Conservation (phyloP, 1,140 invertebrate species). For the Lepidurus apus region DNA sequence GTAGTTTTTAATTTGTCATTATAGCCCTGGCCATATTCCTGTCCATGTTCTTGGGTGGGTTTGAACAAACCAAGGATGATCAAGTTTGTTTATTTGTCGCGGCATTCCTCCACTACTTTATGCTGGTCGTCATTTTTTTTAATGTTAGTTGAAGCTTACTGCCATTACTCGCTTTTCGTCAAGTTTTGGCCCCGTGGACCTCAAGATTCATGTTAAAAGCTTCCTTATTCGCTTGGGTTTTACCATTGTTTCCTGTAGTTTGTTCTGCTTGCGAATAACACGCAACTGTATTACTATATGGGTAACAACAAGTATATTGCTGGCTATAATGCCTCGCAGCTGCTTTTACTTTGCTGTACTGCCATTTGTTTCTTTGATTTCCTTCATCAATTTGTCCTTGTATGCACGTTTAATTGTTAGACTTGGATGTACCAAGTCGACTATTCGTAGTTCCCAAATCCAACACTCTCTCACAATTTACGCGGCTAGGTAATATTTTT, state of each 20-base stretch:
- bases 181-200: slow-evolving; percentile 46
- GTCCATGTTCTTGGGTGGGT: slow-evolving; percentile 38
- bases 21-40: slow-evolving; percentile 38
- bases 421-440: slow-evolving; percentile 43
- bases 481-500: slow-evolving; percentile 50
- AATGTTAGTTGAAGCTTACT: slow-evolving; percentile 48
- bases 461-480: neutral
- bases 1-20: slow-evolving; percentile 39
- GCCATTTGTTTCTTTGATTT: slow-evolving; percentile 44
- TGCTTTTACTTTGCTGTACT: slow-evolving; percentile 47
- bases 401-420: slow-evolving; percentile 45
- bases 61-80: slow-evolving; percentile 8
- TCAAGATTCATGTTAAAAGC: slow-evolving; percentile 46
- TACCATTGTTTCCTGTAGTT: slow-evolving; percentile 39
- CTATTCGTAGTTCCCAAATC: slow-evolving; percentile 44
- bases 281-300: slow-evolving; percentile 34
- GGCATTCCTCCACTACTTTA: slow-evolving; percentile 46
- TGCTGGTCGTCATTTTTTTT: slow-evolving; percentile 47
- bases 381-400: slow-evolving; percentile 44
- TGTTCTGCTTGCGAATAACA: slow-evolving; percentile 36
- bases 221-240: slow-evolving; percentile 45
- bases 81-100: slow-evolving; percentile 42
- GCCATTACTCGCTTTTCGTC: slow-evolving; percentile 47
- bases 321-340: slow-evolving; percentile 45
- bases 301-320: slow-evolving; percentile 39